These are phyloP conservation scores for Zaprionus kolodkinae DNA, from an alignment of 1,140 invertebrate genomes.

Conservation along the genomic window DNA sequence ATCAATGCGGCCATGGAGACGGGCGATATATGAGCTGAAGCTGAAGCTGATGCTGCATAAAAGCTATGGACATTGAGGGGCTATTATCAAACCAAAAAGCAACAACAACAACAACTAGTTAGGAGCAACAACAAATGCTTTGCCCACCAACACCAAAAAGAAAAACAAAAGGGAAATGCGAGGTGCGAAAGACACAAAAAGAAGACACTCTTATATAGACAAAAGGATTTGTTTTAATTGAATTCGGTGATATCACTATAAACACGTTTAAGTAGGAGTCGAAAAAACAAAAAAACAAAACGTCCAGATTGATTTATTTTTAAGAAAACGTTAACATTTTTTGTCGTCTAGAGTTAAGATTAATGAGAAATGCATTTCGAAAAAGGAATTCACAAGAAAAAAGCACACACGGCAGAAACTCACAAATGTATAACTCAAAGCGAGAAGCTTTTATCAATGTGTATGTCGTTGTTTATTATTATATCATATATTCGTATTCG, in stretches of 20 bases:
- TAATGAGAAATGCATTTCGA: conserved; percentile 64
- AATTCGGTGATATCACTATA: conserved; percentile 68
- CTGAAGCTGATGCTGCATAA: background rate
- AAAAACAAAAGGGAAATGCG: conserved; percentile 23
- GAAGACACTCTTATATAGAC: conserved; percentile 35
- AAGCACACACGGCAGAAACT: conserved; percentile 14
- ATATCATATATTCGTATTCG: background rate
- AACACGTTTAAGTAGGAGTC: conserved; percentile 64
- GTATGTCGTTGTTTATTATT: conserved; percentile 45
- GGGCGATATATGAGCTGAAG: conserved; percentile 87
- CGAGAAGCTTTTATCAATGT: conserved; percentile 62
- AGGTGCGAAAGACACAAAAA: background rate
- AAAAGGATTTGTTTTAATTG: conserved; percentile 46
- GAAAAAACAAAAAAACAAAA: conserved; percentile 28
- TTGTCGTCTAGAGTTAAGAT: conserved; percentile 64
- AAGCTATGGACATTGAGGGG: conserved; percentile 54
- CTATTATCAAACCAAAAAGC: conserved; percentile 70
- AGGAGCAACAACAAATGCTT: conserved; percentile 34
- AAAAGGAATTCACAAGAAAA: conserved; percentile 65
- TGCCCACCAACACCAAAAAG: conserved; percentile 69
- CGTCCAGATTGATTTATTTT: conserved; percentile 73
- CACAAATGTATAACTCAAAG: conserved; percentile 45
- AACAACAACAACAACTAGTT: conserved; percentile 42
- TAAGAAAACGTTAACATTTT: conserved; percentile 60
- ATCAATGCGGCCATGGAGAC: conserved; percentile 93